Evolutionary conservation across 1,140 invertebrate genomes (phyloP).

Genomic region (Apis florea): DNA sequence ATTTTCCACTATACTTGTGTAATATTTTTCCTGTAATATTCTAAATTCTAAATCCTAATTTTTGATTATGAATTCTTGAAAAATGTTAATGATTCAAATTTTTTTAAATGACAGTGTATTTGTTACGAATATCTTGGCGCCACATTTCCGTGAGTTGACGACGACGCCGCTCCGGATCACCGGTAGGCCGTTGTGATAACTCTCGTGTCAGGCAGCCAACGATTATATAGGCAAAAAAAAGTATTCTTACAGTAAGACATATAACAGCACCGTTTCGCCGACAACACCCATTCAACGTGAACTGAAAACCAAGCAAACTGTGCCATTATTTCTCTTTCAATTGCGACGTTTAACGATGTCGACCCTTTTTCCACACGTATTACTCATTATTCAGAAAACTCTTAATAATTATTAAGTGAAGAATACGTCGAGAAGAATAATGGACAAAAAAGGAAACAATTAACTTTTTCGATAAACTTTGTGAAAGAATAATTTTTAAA

Average conservation of each 20-base stretch:
- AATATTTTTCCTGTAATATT: no score
- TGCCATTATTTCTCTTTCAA: not conserved
- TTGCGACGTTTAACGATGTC: not conserved
- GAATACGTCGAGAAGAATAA: no score
- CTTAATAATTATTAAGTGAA: not conserved
- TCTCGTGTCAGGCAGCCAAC: slow-evolving; percentile 25
- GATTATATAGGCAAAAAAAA: slow-evolving; percentile 1
- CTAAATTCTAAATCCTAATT: no score
- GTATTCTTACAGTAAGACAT: not conserved
- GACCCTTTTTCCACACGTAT: not conserved
- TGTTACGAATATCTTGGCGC: slow-evolving; percentile 42
- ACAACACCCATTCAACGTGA: not conserved
- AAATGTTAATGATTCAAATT: no score
- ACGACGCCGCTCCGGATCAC: slow-evolving; percentile 52
- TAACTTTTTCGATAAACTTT: no score
- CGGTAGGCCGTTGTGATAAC: slow-evolving; percentile 53
- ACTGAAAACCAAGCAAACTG: not conserved
- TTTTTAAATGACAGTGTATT: not conserved
- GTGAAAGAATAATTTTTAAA: no score
- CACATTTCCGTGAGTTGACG: slow-evolving; percentile 52
- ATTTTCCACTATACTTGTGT: no score
- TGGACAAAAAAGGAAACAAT: no score
- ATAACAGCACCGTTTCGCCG: slow-evolving; percentile 11
- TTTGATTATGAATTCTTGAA: no score
- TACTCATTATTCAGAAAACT: not conserved